These are phyloP conservation scores for Bombus balteatus DNA, from an alignment of 1,140 invertebrate genomes.

Conservation along the genomic window DNA sequence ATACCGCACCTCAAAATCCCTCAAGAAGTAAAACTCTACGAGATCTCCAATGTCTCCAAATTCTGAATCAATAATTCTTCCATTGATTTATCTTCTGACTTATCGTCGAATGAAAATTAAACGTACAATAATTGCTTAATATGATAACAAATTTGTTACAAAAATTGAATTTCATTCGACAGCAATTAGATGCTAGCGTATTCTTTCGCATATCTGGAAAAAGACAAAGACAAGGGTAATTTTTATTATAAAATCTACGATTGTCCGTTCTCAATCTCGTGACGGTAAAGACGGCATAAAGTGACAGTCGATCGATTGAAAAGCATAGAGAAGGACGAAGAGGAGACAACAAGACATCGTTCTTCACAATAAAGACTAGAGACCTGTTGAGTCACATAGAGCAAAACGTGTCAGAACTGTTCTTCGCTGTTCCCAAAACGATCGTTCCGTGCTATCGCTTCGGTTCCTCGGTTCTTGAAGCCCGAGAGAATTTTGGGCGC, in stretches of 20 bases:
- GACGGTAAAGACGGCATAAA: neutral
- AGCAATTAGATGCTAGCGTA: too few species aligned
- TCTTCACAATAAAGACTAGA: constrained; percentile 1
- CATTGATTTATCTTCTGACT: too few species aligned
- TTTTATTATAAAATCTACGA: too few species aligned
- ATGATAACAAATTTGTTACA: too few species aligned
- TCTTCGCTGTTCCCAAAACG: neutral
- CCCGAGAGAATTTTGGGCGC: constrained; percentile 39
- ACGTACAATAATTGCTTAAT: too few species aligned
- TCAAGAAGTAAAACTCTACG: neutral
- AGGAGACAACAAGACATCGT: neutral
- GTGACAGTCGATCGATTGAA: neutral
- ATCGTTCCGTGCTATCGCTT: constrained; percentile 7
- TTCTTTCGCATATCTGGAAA: too few species aligned
- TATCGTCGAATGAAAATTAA: neutral
- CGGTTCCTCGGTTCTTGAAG: neutral
- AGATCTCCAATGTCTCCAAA: neutral
- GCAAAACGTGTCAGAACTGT: neutral
- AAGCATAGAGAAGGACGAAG: neutral
- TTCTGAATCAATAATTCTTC: neutral
- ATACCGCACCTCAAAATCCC: neutral
- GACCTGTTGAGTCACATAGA: constrained; percentile 38
- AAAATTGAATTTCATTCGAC: too few species aligned
- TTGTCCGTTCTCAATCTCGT: neutral
- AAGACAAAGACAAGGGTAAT: too few species aligned